Evolutionary conservation across 2,888 invertebrate genomes (phyloP).

Genomic region (Drepanosiphum platanoidis): DNA sequence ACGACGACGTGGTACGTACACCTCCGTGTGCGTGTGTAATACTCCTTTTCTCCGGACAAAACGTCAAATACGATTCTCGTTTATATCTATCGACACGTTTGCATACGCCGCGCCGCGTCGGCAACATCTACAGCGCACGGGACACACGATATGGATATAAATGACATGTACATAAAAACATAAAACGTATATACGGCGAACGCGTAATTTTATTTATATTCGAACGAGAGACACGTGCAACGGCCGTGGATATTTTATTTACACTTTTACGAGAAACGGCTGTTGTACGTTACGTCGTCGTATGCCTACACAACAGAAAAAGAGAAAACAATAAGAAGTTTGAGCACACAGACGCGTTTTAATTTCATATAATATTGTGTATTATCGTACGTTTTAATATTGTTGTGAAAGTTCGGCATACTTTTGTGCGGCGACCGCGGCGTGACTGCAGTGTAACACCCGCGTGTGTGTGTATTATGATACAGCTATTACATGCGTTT

Average conservation of each 20-base stretch:
- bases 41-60: not conserved
- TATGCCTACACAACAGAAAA: no score
- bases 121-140: no score
- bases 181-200: no score
- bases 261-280: not conserved
- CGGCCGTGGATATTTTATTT: no score
- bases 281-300: no score
- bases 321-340: conserved; percentile 6
- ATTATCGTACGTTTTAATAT: no score
- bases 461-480: no score
- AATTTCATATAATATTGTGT: not conserved
- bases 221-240: not conserved
- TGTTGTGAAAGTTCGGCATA: conserved; percentile 37
- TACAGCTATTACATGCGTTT: not conserved
- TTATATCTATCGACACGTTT: not conserved
- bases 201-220: not conserved
- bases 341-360: not conserved
- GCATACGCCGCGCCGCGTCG: no score
- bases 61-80: not conserved
- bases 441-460: conserved; percentile 28
- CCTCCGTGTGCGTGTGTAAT: no score
- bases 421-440: not conserved
- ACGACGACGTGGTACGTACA: no score
- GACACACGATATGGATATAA: no score
- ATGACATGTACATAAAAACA: no score